A percentile compares a stretch with the other conserved stretches of the same genome.
These are phyloP conservation scores for Mus caroli DNA, from an alignment of 2,797 vertebrate genomes.

Conservation along the genomic window DNA sequence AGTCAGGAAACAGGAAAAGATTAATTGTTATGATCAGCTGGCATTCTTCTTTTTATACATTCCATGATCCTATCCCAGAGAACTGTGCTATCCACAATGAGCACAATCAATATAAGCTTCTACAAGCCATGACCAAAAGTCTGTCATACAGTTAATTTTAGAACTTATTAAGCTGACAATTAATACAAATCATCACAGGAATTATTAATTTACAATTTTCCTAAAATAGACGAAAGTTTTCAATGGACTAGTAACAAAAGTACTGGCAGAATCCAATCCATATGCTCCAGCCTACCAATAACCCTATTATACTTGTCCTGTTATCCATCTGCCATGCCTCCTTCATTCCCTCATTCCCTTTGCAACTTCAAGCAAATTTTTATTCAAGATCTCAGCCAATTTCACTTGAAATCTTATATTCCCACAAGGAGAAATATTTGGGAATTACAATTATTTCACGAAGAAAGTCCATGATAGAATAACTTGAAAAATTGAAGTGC, in stretches of 20 bases:
- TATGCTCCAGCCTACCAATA: neutral
- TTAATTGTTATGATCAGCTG: neutral
- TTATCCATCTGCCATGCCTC: neutral
- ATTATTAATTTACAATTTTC: neutral
- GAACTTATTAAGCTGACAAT: neutral
- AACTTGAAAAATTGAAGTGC: neutral
- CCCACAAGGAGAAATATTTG: neutral
- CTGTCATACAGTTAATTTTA: neutral
- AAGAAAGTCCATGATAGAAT: neutral
- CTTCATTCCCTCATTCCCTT: neutral
- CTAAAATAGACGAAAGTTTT: neutral
- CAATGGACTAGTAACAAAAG: neutral
- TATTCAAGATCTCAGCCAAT: neutral
- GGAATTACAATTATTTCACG: slow-evolving; percentile 16
- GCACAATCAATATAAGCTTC: neutral
- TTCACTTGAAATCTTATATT: slow-evolving; percentile 51
- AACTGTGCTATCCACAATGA: neutral
- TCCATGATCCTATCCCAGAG: neutral
- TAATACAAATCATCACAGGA: neutral
- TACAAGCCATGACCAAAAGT: no score
- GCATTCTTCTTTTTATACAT: neutral
- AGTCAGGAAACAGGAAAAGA: neutral
- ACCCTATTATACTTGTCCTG: neutral
- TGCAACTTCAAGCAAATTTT: neutral
- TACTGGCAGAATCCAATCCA: neutral